Percentiles rank a stretch among this genome's conserved stretches.
Evolutionary conservation across 2,113 vertebrate species (phyloP).

Genomic region (Paradoxurus hermaphroditus): DNA sequence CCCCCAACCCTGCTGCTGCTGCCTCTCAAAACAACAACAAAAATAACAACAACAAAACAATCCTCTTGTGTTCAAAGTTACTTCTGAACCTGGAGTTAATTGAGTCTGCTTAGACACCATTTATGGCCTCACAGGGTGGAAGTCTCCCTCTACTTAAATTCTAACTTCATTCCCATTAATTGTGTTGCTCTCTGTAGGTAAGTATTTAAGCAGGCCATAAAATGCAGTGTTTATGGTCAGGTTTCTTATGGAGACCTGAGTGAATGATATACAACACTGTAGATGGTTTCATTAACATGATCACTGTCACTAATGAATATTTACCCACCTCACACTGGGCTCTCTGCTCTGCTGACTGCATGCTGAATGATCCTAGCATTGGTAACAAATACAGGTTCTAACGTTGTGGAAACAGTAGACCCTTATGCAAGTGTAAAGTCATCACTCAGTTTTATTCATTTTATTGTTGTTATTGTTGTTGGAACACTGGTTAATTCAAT

Average conservation of each 20-base stretch:
- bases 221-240: not conserved
- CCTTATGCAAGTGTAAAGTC: constrained; percentile 17
- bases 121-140: not conserved
- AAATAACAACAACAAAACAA: too few relatives aligned
- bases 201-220: not conserved
- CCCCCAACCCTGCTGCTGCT: too few relatives aligned
- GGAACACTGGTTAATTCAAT: constrained; percentile 57
- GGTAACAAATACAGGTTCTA: not conserved
- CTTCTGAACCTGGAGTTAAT: not conserved
- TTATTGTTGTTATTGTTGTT: constrained; percentile 26
- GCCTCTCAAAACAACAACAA: too few relatives aligned
- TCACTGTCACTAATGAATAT: not conserved
- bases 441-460: constrained; percentile 10
- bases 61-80: not conserved
- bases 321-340: not conserved
- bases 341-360: not conserved
- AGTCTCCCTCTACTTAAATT: not conserved
- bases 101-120: not conserved
- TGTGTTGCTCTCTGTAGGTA: not conserved
- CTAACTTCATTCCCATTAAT: not conserved
- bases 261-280: not conserved
- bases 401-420: not conserved
- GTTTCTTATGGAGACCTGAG: not conserved
- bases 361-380: not conserved
- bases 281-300: not conserved